Evolutionary conservation across 2,113 vertebrate species (phyloP), one percentile per base, ranked within the genome.

Genomic region (Pleuronectes platessa): DNA sequence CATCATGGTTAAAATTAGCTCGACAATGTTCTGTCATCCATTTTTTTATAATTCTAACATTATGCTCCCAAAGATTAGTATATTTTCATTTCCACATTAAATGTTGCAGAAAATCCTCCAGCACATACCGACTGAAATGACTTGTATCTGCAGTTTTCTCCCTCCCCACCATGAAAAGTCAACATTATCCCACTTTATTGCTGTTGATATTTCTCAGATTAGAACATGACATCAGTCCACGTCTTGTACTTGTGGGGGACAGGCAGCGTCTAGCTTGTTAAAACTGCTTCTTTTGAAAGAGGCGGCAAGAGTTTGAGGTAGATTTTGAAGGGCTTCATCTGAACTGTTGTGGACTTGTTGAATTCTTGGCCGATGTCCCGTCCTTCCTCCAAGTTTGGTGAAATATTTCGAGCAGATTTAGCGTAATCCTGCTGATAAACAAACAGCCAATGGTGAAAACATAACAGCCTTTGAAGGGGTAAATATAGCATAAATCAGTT

Each of bases 21-120:
- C 45, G 79, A 68, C 31, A 42, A 70, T 76, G 71, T 54, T 63
- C 67, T 74, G 76, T 75, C 81, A 62, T 68, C 55, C 20, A 47
- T 24, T 63, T 55, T 67, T 56, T 53, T 66, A 71, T 76, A 68
- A 76, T 89, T 86, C 18, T 59, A 40, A 55, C 26, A 62, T 78
- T 40, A 85, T 42, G 68, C 1, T 31, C 31, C 31, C 31, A 31
- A 1, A 31, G 31, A 31, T 31, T 8, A 31, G 31, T 70, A 67
- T 74, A 71, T 86, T 90, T 91, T 90, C 20, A 49, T 89, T 87
- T 85, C 80, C 83, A 88, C 83, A 82, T 83, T 79, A 85, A 91
- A 86, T 80, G 82, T 83, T 74, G 72, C 82, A 76, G 65, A 87
- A 90, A 88, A 78, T 78, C 73, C 79, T 76, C 68, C 15, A 21